These are phyloP conservation scores for Philypnodon macrostomus DNA, from an alignment of 2,797 vertebrate species.

Conservation along the genomic window DNA sequence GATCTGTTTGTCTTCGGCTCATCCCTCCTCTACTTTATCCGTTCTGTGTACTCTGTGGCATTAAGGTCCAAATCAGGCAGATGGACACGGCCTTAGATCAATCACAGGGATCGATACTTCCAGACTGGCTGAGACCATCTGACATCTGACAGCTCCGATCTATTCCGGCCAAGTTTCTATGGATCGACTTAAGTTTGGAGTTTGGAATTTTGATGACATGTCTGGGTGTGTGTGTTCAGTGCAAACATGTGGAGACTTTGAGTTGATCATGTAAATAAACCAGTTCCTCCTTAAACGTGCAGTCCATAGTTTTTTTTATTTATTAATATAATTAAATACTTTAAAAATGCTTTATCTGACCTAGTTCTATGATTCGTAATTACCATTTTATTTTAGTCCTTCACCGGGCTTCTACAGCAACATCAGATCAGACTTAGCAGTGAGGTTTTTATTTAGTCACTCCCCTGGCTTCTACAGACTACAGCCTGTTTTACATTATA, in stretches of 20 bases:
- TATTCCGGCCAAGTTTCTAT: conserved; percentile 24
- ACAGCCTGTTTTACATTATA: too few relatives aligned
- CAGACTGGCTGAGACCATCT: conserved; percentile 59
- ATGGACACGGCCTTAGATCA: conserved; percentile 73
- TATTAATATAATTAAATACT: too few relatives aligned
- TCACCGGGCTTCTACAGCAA: too few relatives aligned
- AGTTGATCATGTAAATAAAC: conserved; percentile 5
- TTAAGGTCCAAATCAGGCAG: conserved; percentile 65
- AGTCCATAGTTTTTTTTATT: too few relatives aligned
- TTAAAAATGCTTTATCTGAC: too few relatives aligned
- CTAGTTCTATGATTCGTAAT: too few relatives aligned
- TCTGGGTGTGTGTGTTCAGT: conserved; percentile 36
- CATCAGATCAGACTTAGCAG: too few relatives aligned
- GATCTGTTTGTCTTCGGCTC: conserved; percentile 52
- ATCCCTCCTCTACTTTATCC: conserved; percentile 17
- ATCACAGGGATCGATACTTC: conserved; percentile 71
- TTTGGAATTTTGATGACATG: conserved; percentile 22
- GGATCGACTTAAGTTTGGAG: conserved; percentile 31
- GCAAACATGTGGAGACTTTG: conserved; percentile 39
- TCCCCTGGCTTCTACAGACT: too few relatives aligned
- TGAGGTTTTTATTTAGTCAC: too few relatives aligned
- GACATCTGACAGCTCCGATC: conserved; percentile 52
- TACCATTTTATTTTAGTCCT: too few relatives aligned
- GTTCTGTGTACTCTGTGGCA: conserved; percentile 31
- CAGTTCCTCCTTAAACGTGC: too few relatives aligned